A percentile compares a stretch with the other conserved stretches of the same genome.
Conservation (phyloP, 2,888 invertebrate genomes). For the Orchesellides sinensis region DNA sequence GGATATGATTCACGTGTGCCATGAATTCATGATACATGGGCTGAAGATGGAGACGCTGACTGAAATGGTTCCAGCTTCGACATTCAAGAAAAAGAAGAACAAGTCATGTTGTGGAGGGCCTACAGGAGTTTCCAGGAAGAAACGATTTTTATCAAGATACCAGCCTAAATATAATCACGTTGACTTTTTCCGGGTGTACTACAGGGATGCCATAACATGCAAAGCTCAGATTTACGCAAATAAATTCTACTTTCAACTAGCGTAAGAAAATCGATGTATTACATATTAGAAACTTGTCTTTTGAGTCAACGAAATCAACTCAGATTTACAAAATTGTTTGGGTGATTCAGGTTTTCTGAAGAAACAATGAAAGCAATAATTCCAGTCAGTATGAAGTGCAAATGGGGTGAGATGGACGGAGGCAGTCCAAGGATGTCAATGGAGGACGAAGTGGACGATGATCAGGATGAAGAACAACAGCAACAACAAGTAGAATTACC, state of each 20-base stretch:
- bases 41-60: constrained; percentile 8
- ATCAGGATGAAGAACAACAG: neutral
- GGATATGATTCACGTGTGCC: constrained; percentile 36
- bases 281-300: neutral
- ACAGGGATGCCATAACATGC: neutral
- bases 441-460: constrained; percentile 24
- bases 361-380: neutral
- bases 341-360: neutral
- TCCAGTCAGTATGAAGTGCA: neutral
- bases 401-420: constrained; percentile 23
- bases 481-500: neutral
- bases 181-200: constrained; percentile 50
- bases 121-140: too few relatives aligned
- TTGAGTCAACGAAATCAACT: neutral
- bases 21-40: constrained; percentile 17
- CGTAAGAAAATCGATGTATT: constrained; percentile 6
- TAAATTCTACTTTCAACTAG: constrained; percentile 1
- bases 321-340: neutral
- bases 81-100: constrained; percentile 11
- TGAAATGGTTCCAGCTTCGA: constrained; percentile 36
- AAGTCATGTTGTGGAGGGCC: neutral
- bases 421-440: constrained; percentile 1
- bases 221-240: constrained; percentile 12
- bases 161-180: constrained; percentile 33
- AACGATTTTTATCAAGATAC: neutral